phyloP scores from a whole-genome alignment of 2,113 vertebrate species.

The Oplegnathus fasciatus region DNA sequence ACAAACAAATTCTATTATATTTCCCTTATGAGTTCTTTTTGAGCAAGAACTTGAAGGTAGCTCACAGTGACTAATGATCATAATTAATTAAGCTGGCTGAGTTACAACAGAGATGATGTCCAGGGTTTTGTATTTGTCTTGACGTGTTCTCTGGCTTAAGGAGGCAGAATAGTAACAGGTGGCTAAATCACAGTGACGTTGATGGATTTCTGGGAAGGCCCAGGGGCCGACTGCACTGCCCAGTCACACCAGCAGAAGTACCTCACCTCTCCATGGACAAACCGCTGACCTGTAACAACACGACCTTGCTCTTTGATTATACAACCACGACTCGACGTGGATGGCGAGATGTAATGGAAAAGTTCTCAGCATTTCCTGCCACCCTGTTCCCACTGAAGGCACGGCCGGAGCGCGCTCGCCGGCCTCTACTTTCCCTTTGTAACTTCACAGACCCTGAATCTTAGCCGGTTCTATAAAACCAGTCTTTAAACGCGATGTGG shows the following conservation, averaged over 20 bases:
- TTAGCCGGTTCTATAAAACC: conserved; percentile 68
- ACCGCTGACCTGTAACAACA: conserved; percentile 42
- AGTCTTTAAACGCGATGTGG: conserved; percentile 60
- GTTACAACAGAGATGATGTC: not conserved
- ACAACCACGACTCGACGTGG: conserved; percentile 29
- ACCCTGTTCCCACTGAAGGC: conserved; percentile 38
- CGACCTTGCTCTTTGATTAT: conserved; percentile 65
- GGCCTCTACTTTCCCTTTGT: conserved; percentile 32
- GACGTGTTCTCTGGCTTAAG: conserved; percentile 15
- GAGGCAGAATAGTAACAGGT: conserved; percentile 60
- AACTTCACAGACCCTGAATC: conserved; percentile 58
- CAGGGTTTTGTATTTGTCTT: not conserved
- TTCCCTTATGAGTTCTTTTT: no score
- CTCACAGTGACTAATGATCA: not conserved
- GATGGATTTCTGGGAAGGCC: conserved; percentile 60
- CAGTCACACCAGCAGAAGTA: conserved; percentile 16
- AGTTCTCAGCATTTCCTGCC: conserved; percentile 47
- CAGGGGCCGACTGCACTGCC: conserved; percentile 4
- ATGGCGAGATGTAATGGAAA: conserved; percentile 66
- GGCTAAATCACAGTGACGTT: conserved; percentile 55
- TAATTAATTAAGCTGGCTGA: not conserved
- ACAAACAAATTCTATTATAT: no score
- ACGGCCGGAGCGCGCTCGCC: not conserved
- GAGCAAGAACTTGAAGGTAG: not conserved
- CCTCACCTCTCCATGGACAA: conserved; percentile 10